A percentile compares a stretch with the other conserved stretches of the same genome.
Conservation (phyloP, 2,888 invertebrate species). For the Arrhopalites spinosus region DNA sequence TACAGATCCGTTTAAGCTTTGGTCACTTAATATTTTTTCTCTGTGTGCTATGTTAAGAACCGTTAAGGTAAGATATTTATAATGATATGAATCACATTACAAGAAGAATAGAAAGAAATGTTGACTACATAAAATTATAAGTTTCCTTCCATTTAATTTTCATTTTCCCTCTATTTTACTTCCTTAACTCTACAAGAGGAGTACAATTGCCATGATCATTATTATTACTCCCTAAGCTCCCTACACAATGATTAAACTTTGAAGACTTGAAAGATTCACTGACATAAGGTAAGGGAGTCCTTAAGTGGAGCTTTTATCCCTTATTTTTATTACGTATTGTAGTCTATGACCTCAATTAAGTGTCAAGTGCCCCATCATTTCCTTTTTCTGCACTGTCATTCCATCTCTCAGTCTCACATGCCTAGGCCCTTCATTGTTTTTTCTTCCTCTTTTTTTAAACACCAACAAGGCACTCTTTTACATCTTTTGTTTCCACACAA, state of each 20-base stretch:
- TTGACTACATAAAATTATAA: neutral
- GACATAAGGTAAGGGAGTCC: neutral
- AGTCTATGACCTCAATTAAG: conserved; percentile 22
- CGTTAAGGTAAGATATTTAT: no score
- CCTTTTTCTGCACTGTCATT: conserved; percentile 14
- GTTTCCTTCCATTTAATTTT: conserved; percentile 16
- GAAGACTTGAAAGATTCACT: neutral
- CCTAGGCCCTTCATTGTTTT: neutral
- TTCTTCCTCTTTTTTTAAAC: no score
- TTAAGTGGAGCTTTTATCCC: conserved; percentile 14
- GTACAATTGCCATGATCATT: no score
- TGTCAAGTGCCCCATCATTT: conserved; percentile 16
- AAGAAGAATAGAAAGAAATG: neutral
- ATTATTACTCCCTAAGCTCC: no score
- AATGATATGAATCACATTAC: no score
- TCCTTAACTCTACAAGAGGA: no score
- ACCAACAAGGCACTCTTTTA: no score
- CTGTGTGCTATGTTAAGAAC: no score
- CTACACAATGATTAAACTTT: neutral
- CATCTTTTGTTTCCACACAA: no score
- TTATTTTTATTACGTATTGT: conserved; percentile 22
- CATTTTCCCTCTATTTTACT: neutral
- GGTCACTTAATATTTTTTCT: no score
- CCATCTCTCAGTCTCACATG: neutral
- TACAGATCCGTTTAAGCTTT: no score